These are phyloP conservation scores for Saxicola maurus DNA, from an alignment of 2,797 vertebrate species.

Conservation along the genomic window DNA sequence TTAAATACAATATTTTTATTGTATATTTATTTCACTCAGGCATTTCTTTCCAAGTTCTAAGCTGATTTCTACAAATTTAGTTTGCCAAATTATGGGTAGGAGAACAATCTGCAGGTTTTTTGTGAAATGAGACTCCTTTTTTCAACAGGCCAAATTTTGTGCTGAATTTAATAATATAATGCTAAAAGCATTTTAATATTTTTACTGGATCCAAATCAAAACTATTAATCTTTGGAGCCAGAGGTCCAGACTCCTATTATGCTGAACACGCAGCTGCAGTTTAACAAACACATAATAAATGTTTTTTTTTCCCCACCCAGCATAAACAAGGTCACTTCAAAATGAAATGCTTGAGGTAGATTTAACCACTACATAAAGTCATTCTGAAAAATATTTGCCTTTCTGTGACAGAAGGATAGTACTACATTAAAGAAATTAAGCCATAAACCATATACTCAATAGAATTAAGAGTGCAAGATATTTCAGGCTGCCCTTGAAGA, in stretches of 20 bases:
- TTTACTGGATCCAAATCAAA: neutral
- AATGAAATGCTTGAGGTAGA: conserved; percentile 20
- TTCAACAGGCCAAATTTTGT: neutral
- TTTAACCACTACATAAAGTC: conserved; percentile 11
- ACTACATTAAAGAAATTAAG: conserved; percentile 53
- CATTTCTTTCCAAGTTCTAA: neutral
- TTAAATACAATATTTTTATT: neutral
- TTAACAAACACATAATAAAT: conserved; percentile 19
- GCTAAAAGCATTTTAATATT: neutral
- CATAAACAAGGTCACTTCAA: conserved; percentile 33
- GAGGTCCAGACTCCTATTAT: neutral
- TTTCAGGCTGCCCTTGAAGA: conserved; percentile 32
- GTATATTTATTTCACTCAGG: neutral
- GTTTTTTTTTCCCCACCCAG: neutral
- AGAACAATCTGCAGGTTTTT: neutral
- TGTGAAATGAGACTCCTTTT: neutral
- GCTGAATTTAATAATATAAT: neutral
- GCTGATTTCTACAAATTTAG: neutral
- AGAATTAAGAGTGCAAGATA: conserved; percentile 19
- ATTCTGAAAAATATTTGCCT: conserved; percentile 19
- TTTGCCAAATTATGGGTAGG: neutral
- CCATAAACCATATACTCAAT: neutral
- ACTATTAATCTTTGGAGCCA: neutral
- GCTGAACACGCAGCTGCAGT: neutral
- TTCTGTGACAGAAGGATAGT: neutral